Evolutionary conservation across 2,797 vertebrate genomes (phyloP), one percentile per base, ranked within the genome.

Genomic region (Enteromius treurensis): DNA sequence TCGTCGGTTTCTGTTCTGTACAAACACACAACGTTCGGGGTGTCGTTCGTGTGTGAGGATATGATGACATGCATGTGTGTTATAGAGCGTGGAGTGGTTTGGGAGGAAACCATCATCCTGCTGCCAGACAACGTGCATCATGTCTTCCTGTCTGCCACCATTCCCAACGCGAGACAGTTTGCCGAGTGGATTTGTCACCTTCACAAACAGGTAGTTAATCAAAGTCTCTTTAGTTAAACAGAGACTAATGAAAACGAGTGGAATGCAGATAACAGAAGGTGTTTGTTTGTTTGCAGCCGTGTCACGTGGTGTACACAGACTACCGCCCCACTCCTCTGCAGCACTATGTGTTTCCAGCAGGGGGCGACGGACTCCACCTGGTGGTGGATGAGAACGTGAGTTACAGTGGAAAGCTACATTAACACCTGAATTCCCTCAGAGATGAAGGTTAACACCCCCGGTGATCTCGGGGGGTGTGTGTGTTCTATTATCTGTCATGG

Each of bases 41-140:
- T 26, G 26, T 10, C 53, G 1, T 1, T 55, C 21, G 19, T 3
- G 21, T 51, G 55, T 58, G 53, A 21, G 7, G 21, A 23, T 58
- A 3, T 13, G 26, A 2, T 32, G 10, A 45, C 19, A 7, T 80
- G 42, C 3, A 4, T 2, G 21, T 40, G 3, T 69, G 0, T 45
- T 17, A 34, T 90, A 99, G 98, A 99, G 89, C 97, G 98, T 87
- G 98, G 98, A 21, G 98, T 99, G 3, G 98, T 99, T 42, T 99
- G 98, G 98, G 98, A 99, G 89, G 98, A 99, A 91, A 99, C 98
- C 14, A 99, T 99, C 91, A 99, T 99, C 91, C 95, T 99, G 80
- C 96, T 99, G 76, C 98, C 98, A 34, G 97, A 99, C 91, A 99
- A 99, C 0, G 98, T 99, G 62, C 98, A 98, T 87, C 99, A 99